Percentiles rank a stretch among this genome's conserved stretches.
Conservation (phyloP, 2,113 vertebrate genomes). For the Falco punctatus region DNA sequence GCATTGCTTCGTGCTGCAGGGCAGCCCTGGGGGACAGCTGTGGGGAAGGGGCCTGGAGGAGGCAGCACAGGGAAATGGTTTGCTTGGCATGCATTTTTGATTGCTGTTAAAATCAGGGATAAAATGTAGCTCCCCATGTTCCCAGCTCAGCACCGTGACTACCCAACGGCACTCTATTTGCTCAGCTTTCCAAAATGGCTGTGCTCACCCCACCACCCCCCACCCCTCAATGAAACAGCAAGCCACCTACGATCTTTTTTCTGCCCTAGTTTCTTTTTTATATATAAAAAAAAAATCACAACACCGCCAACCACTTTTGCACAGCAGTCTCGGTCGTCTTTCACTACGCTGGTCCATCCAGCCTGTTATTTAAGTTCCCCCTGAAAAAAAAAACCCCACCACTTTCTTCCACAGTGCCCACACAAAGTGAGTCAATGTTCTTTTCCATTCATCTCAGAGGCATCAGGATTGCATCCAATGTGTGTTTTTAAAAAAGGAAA, state of each 20-base stretch:
- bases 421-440: conserved; percentile 63
- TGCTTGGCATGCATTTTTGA: neutral
- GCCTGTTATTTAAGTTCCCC: conserved; percentile 49
- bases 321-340: conserved; percentile 15
- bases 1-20: neutral
- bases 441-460: conserved; percentile 55
- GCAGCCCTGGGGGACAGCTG: neutral
- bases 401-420: conserved; percentile 58
- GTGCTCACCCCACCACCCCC: neutral
- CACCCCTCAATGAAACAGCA: neutral
- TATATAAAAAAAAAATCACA: neutral
- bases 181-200: conserved; percentile 27
- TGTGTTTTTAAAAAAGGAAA: neutral
- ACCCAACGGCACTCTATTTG: neutral
- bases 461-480: conserved; percentile 48
- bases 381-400: conserved; percentile 41
- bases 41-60: neutral
- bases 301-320: conserved; percentile 56
- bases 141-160: neutral
- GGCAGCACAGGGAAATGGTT: neutral
- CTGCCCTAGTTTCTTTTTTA: conserved; percentile 30
- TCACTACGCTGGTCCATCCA: conserved; percentile 37
- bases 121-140: neutral
- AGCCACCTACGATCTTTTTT: conserved; percentile 48
- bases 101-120: neutral